Conservation (phyloP, 2,113 vertebrate genomes). For the Lagopus muta region DNA sequence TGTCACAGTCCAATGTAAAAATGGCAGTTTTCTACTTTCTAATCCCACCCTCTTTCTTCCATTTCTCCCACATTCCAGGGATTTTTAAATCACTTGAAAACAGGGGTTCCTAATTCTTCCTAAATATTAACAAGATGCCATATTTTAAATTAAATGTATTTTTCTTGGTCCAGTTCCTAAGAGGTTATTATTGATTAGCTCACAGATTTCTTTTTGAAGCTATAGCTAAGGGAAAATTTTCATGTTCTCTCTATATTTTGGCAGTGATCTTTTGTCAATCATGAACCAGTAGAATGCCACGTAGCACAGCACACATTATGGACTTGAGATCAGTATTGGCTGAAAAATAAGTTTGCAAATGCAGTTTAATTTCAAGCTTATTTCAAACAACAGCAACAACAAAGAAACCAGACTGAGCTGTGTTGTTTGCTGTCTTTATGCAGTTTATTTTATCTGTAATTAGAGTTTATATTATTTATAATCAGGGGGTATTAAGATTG, state of each 20-base stretch:
- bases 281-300: not conserved
- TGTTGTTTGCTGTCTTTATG: not conserved
- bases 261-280: not conserved
- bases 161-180: not conserved
- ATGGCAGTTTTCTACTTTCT: not conserved
- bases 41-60: not conserved
- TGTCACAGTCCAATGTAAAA: not conserved
- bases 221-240: not conserved
- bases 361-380: not conserved
- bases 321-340: not conserved
- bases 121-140: not conserved
- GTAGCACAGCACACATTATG: accelerated
- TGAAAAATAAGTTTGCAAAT: not conserved
- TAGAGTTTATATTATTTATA: not conserved
- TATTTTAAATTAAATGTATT: not conserved
- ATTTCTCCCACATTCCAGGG: not conserved
- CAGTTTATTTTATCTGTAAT: not conserved
- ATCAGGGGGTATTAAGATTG: not conserved
- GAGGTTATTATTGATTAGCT: not conserved
- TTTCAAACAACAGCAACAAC: not conserved
- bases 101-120: not conserved
- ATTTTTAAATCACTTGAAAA: not conserved
- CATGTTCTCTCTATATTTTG: not conserved
- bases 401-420: not conserved
- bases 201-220: not conserved